These are phyloP conservation scores for Eupristina koningsbergeri DNA, from an alignment of 1,140 invertebrate genomes.

Conservation along the genomic window DNA sequence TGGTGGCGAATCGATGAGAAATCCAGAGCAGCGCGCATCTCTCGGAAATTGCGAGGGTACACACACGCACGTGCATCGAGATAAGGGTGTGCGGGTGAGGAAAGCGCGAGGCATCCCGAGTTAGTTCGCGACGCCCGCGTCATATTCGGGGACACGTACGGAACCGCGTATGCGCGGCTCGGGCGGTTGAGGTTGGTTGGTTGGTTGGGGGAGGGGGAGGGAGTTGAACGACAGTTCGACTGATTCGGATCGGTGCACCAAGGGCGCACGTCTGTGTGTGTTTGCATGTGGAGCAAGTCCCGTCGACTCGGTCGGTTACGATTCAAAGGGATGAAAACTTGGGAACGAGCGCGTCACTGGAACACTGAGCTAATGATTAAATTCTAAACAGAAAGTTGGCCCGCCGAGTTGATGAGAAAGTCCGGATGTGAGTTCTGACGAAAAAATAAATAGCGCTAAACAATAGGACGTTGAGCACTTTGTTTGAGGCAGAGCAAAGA, in stretches of 20 bases:
- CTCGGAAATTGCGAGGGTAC: slow-evolving; percentile 46
- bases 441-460: neutral
- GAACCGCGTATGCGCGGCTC: neutral
- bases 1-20: slow-evolving; percentile 48
- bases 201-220: too few relatives aligned
- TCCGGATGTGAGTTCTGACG: neutral
- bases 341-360: neutral
- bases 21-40: slow-evolving; percentile 30
- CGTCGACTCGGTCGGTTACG: neutral
- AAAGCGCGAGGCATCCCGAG: neutral
- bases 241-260: too few relatives aligned
- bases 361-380: neutral
- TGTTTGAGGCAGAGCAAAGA: too few relatives aligned
- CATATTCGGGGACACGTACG: neutral
- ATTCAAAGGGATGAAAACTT: slow-evolving; percentile 15
- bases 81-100: too few relatives aligned
- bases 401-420: neutral
- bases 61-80: neutral
- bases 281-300: neutral
- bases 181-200: neutral
- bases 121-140: neutral
- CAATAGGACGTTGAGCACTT: neutral
- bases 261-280: neutral
- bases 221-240: too few relatives aligned
- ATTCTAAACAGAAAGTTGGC: neutral